Base-by-base conservation (phyloP, 2,113 vertebrate genomes). In the Heterocephalus glaber region DNA sequence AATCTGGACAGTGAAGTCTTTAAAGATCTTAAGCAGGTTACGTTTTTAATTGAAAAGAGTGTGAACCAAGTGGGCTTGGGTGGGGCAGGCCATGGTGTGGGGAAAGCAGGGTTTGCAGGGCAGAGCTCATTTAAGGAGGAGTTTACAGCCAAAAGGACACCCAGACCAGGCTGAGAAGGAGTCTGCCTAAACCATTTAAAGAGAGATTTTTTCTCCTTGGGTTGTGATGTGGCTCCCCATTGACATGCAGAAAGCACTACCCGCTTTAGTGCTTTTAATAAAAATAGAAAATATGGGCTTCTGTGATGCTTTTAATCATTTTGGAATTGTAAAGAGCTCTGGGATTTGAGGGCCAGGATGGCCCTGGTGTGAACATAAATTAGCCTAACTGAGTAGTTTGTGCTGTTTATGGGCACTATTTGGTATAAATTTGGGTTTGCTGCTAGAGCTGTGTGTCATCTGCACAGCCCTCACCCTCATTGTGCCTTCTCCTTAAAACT, bases 291-390 rank as follows among this genome's bases (percentile, higher is more conserved):
- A 96, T 96, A 94, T 87, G 91, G 90, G 81, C 92, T 95, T 94
- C 86, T 95, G 85, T 94, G 93, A 90, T 96, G 89, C 95, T 97
- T 98, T 98, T 98, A 96, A 97, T 98, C 96, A 97, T 98, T 95
- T 89, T 97, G 87, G 96, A 95, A 97, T 95, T 93, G 84, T 97
- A 97, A 97, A 97, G 95, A 92, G 92, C 97, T 97, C 94, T 97
- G 97, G 95, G 96, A 96, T 96, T 96, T 96, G 47, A 91, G 91
- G 96, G 41, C 95, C 70, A 66, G 92, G 77, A 83, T 2, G 26
- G 93, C 80, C 52, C 91, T 93, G 74, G 92, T 96, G 76, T 96
- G 89, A 90, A 92, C 95, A 93, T 97, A 98, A 97, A 98, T 97
- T 97, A 97, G 93, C 96, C 80, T 97, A 96, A 97, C 93, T 72